Base-by-base conservation (phyloP, 2,113 vertebrate genomes). In the Odocoileus hemionus region DNA sequence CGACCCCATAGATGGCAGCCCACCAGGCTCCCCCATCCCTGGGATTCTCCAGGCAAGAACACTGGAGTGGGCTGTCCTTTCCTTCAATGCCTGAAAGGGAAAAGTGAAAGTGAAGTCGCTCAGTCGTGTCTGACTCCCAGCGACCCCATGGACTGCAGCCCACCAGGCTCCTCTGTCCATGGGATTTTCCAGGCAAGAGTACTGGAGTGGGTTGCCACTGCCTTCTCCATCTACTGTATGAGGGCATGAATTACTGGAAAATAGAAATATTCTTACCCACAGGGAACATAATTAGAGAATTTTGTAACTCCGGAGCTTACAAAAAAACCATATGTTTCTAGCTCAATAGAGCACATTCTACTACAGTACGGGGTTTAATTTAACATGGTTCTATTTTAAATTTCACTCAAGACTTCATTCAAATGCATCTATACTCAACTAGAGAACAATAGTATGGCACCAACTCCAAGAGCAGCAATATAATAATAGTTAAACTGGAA, bases 171-270 rank as follows among this genome's bases (percentile, higher is more conserved):
- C 17, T 70, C 64, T 1, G 0, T 70, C 64, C n/a, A 11, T 70
- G 64, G 64, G 19, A 70, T 70, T 70, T 70, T 70, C 64, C n/a
- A 36, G 17, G 64, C n/a, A 70, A 70, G n/a, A 70, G n/a, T 5
- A 36, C n/a, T 6, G n/a, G 64, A 36, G 17, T 70, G 17, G 64
- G 64, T 8, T 36, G 33, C 64, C 64, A 67, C 1, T 36, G 33
- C 64, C 17, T 67, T 67, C 64, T 36, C 64, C 0, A 0, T 82
- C 28, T 52, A 6, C 54, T 26, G 28, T 3, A 70, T 2, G 3
- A 96, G 13, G 57, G 13, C 47, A 78, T 3, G 11, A 91, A 86
- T 19, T 85, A 80, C 33, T 92, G 54, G 30, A 82, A 97, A 90
- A 92, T 33, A 55, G 76, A 95, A 87, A n/a, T 23, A 25, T 74